Evolutionary conservation across 2,888 invertebrate species (phyloP).

Genomic region (Chloromyia formosa): DNA sequence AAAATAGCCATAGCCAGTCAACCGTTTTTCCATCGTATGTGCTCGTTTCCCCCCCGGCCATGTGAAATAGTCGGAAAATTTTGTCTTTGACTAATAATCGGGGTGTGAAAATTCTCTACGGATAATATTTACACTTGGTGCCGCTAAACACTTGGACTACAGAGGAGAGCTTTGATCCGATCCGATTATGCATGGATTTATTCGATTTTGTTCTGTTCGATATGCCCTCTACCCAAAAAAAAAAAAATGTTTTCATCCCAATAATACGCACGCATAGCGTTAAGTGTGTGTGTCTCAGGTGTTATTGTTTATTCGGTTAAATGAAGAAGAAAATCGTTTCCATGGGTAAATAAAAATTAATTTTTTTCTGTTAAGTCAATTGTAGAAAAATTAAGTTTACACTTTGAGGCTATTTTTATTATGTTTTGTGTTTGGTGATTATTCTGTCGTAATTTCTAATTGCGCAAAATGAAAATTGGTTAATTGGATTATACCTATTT

Average conservation of each 20-base stretch:
- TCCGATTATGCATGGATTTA: conserved; percentile 38
- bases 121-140: conserved; percentile 43
- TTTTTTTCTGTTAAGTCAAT: not conserved
- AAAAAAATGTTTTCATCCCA: conserved; percentile 41
- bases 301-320: conserved; percentile 35
- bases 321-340: conserved; percentile 42
- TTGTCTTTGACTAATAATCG: conserved; percentile 48
- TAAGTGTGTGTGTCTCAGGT: not conserved
- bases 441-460: too few relatives aligned
- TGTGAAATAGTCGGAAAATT: conserved; percentile 27
- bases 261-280: conserved; percentile 43
- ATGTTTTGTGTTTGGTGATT: too few relatives aligned
- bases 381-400: too few relatives aligned
- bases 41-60: not conserved
- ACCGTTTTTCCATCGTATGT: too few relatives aligned
- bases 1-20: too few relatives aligned
- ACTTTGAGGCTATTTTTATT: too few relatives aligned
- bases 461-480: too few relatives aligned
- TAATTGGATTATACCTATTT: too few relatives aligned
- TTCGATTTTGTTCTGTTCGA: conserved; percentile 16
- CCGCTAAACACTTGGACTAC: too few relatives aligned
- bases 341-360: conserved; percentile 7
- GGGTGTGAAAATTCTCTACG: conserved; percentile 48
- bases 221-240: conserved; percentile 37
- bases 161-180: conserved; percentile 46